These are phyloP conservation scores for Tyrannus savana DNA, from an alignment of 2,113 vertebrate genomes.

Conservation along the genomic window DNA sequence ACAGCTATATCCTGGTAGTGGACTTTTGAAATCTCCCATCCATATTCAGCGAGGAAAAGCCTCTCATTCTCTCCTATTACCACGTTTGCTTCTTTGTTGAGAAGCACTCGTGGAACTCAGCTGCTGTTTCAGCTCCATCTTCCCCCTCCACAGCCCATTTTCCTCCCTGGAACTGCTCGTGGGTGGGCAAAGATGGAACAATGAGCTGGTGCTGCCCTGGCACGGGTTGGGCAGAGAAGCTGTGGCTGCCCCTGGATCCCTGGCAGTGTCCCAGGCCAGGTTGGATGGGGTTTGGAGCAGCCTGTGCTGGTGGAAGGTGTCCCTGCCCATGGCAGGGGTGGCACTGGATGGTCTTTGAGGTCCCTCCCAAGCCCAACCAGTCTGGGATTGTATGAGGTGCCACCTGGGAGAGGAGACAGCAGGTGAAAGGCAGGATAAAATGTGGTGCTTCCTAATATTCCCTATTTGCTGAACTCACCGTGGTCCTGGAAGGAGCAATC, in stretches of 20 bases:
- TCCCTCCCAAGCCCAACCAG: not conserved
- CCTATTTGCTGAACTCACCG: not conserved
- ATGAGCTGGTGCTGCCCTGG: not conserved
- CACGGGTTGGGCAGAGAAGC: not conserved
- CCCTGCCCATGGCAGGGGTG: not conserved
- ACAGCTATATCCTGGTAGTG: not conserved
- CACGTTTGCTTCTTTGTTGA: not conserved
- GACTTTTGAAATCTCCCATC: not conserved
- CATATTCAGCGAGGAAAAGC: not conserved
- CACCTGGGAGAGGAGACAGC: not conserved
- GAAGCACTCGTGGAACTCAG: not conserved
- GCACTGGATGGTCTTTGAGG: accelerated
- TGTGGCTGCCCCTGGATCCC: not conserved
- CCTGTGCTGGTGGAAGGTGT: not conserved
- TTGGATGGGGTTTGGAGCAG: not conserved
- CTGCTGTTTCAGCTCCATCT: not conserved
- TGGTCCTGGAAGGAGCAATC: not conserved
- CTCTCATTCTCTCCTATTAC: not conserved
- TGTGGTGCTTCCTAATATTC: not conserved
- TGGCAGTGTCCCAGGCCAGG: not conserved
- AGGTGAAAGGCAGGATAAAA: not conserved
- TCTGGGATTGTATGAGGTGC: not conserved
- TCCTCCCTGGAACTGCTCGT: not conserved
- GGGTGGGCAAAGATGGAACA: not conserved
- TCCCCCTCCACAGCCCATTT: not conserved